Conservation (phyloP, 2,888 invertebrate genomes). For the Ceraclea dissimilis region DNA sequence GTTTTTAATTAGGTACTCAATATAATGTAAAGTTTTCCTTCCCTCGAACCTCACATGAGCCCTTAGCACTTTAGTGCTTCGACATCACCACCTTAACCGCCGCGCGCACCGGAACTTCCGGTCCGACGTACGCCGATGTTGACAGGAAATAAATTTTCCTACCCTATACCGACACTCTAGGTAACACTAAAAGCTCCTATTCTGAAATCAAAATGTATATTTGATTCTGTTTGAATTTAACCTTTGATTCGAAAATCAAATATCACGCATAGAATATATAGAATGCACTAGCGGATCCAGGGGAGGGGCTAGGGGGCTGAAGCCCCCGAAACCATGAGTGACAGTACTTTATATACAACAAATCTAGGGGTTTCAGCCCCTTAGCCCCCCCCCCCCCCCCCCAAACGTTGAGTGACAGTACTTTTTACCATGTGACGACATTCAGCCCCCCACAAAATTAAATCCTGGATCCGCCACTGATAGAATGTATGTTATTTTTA, state of each 20-base stretch:
- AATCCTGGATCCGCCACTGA: no score
- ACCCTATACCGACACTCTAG: background rate
- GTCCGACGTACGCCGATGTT: constrained; percentile 12
- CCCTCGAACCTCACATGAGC: background rate
- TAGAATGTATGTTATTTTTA: no score
- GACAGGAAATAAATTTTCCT: constrained; percentile 15
- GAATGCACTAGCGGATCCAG: no score
- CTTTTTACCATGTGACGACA: no score
- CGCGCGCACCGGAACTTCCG: constrained; percentile 17
- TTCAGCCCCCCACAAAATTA: no score
- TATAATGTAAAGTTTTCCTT: no score
- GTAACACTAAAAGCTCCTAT: background rate
- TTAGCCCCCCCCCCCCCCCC: no score
- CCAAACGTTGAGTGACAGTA: no score
- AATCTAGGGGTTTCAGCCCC: no score
- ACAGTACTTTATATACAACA: no score
- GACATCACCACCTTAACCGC: background rate
- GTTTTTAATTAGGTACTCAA: background rate
- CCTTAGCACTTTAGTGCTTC: background rate
- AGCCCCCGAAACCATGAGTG: no score
- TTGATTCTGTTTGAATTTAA: background rate
- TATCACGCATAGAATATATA: constrained; percentile 21
- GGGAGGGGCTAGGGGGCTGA: no score
- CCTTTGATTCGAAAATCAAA: constrained; percentile 6
- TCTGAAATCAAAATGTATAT: background rate